Evolutionary conservation across 2,113 vertebrate genomes (phyloP).

Genomic region (Dicaeum eximium): DNA sequence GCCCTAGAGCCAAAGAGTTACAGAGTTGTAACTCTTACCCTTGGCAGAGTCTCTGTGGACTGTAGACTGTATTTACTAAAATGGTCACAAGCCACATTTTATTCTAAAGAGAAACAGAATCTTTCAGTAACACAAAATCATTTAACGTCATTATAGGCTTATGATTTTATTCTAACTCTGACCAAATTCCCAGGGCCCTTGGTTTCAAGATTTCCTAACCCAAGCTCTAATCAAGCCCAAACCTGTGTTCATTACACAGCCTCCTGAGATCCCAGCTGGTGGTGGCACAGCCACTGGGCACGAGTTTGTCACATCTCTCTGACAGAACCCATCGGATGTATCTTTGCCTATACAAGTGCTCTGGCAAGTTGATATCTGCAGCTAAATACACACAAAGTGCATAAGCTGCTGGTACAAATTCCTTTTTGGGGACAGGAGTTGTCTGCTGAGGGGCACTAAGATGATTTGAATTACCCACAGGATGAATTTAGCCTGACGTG

Average conservation of each 20-base stretch:
- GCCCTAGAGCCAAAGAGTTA: neutral
- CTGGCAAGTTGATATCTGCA: neutral
- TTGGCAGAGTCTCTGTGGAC: neutral
- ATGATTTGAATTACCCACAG: too few species aligned
- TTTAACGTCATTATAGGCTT: neutral
- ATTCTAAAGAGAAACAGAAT: neutral
- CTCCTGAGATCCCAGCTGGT: neutral
- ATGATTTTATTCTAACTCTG: neutral
- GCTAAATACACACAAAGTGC: neutral
- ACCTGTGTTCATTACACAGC: neutral
- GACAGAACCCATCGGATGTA: neutral
- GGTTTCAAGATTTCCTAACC: conserved; percentile 3
- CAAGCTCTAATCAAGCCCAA: neutral
- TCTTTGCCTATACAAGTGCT: neutral
- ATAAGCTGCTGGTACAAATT: neutral
- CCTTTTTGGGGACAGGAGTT: neutral
- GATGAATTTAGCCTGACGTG: too few species aligned
- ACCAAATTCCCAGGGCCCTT: neutral
- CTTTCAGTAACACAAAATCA: neutral
- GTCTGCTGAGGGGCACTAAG: too few species aligned
- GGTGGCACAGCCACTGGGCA: neutral
- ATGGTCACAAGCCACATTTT: neutral
- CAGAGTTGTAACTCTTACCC: neutral
- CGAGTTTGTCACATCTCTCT: neutral
- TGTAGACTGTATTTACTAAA: neutral